phyloP scores from a whole-genome alignment of 2,113 vertebrate genomes.

The Cynopterus brachyotis region DNA sequence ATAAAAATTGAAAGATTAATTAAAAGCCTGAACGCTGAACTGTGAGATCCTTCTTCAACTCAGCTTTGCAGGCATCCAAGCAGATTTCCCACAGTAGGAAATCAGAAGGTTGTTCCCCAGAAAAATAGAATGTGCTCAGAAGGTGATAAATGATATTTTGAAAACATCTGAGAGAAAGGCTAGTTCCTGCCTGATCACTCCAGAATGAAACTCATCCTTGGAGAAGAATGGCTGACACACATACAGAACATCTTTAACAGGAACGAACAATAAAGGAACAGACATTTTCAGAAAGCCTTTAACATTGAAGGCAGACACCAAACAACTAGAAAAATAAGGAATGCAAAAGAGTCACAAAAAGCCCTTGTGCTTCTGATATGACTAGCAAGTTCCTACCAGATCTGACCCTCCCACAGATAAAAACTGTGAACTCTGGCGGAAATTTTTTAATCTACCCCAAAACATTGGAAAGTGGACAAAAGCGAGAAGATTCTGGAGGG shows the following conservation, averaged over 20 bases:
- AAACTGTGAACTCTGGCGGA: not conserved
- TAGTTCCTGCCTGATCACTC: not conserved
- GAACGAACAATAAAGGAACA: not conserved
- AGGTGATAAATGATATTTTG: not conserved
- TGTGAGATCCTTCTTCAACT: not conserved
- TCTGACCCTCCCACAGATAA: not conserved
- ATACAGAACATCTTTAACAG: not conserved
- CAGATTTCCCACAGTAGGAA: not conserved
- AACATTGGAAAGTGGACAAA: not conserved
- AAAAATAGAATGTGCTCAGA: not conserved
- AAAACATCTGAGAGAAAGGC: not conserved
- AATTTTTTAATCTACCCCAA: not conserved
- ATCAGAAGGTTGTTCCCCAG: not conserved
- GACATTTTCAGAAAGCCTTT: not conserved
- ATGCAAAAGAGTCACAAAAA: not conserved
- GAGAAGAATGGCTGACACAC: not conserved
- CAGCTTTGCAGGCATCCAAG: not conserved
- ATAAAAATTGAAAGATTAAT: not conserved
- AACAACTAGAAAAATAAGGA: not conserved
- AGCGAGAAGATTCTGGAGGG: not conserved
- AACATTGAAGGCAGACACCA: not conserved
- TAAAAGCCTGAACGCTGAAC: not conserved
- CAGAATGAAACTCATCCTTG: not conserved
- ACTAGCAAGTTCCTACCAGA: not conserved
- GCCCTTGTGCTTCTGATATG: not conserved